Evolutionary conservation across 2,113 vertebrate genomes (phyloP).

Genomic region (Amazona vittata): DNA sequence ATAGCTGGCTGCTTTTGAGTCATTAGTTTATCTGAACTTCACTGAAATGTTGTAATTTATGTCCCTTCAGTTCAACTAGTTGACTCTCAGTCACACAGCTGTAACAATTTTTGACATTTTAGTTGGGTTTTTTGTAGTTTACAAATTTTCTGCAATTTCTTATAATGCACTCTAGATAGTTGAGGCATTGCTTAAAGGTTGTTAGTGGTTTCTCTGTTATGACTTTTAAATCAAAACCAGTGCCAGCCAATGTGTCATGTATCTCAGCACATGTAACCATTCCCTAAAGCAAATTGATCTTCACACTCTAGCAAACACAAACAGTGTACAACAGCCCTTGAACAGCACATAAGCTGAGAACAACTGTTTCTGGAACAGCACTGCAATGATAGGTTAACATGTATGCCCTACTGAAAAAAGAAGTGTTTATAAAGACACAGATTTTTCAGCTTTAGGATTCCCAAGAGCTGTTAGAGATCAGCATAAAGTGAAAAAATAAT

Average conservation of each 20-base stretch:
- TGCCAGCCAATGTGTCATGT: constrained; percentile 1
- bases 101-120: not conserved
- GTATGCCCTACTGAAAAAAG: not conserved
- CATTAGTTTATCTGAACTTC: constrained; percentile 24
- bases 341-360: not conserved
- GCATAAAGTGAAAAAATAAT: not conserved
- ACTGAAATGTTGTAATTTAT: not conserved
- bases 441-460: not conserved
- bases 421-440: not conserved
- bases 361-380: not conserved
- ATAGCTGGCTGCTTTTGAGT: not conserved
- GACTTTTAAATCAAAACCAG: constrained; percentile 38
- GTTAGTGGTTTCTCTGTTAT: constrained; percentile 52
- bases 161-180: constrained; percentile 13
- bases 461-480: not conserved
- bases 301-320: not conserved
- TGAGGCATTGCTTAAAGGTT: constrained; percentile 47
- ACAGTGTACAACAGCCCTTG: not conserved
- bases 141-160: constrained; percentile 28
- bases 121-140: not conserved
- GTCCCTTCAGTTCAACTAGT: not conserved
- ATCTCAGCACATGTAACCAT: not conserved
- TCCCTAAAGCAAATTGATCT: not conserved
- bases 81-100: not conserved
- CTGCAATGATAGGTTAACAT: not conserved